Base-by-base conservation (phyloP, 1,140 invertebrate species). In the Venturia canescens region DNA sequence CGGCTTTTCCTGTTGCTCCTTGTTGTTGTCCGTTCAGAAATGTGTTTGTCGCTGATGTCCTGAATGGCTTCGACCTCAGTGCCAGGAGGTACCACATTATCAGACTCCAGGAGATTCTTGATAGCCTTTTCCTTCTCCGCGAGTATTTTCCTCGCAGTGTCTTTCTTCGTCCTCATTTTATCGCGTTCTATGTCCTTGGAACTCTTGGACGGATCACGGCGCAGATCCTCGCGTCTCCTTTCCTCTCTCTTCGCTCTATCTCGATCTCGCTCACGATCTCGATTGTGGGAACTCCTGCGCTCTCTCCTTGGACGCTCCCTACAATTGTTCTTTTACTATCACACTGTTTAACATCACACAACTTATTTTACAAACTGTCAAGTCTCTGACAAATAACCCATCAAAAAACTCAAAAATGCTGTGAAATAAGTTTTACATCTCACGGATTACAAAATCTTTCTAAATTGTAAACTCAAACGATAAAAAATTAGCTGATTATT, bases 101-200 rank as follows among this genome's bases (percentile, higher is more conserved):
- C 90, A 0, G 91, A 92, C 38, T 92, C 91, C 27, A 92, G 72
- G 9, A 92, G 81, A 76, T 90, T 84, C 34, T 92, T 92, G 6
- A 92, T 91, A 1, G 91, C 91, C 72, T 92, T 92, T 21, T 92
- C 90, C 27, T 92, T 92, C 78, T 92, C 91, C 0, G 90, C 91
- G 0, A 92, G 84, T 0, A 91, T 89, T 71, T 92, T 92, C 70
- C 81, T 92, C 13, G 92, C 90, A 3, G 84, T 89, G 27, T 91
- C 87, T 13, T 88, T 89, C 76, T 91, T 91, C 2, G 88, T 86
- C 0, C 90, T 85, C 15, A 90, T 83, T 38, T 92, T 92, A 50
- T 92, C 91, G 1, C 86, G 86, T 31, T 92, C 91, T 3, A 92
- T 92, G 60, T 92, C 91, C 78, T 92, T 92, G 13, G 82, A 88